phyloP scores from a whole-genome alignment of 2,888 invertebrate genomes.

The Acrobasis suavella region DNA sequence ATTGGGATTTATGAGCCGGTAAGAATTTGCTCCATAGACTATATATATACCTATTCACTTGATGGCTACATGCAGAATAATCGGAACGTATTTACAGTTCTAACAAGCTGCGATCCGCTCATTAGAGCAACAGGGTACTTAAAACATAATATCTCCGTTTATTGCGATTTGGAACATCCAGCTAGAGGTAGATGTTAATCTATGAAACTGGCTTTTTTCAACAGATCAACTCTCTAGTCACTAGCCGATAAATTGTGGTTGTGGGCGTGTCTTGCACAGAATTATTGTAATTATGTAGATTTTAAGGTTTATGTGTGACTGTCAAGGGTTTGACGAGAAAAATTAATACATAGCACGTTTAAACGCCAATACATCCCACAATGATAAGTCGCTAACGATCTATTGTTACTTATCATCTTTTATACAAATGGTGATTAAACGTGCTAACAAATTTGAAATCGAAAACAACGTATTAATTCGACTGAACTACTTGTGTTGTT shows the following conservation, averaged over 20 bases:
- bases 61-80: background rate
- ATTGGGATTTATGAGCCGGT: background rate
- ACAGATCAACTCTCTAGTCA: slow-evolving; percentile 14
- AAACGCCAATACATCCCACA: slow-evolving; percentile 25
- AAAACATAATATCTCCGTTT: slow-evolving; percentile 11
- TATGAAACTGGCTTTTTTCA: slow-evolving; percentile 18
- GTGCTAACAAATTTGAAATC: slow-evolving; percentile 47
- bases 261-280: slow-evolving; percentile 30
- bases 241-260: slow-evolving; percentile 41
- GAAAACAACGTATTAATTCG: slow-evolving; percentile 28
- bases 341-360: slow-evolving; percentile 26
- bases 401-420: slow-evolving; percentile 24
- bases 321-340: slow-evolving; percentile 5
- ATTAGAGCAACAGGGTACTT: slow-evolving; percentile 9
- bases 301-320: slow-evolving; percentile 6
- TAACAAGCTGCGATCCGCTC: slow-evolving; percentile 11
- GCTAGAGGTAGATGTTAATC: slow-evolving; percentile 11
- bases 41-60: too few species aligned
- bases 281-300: slow-evolving; percentile 7
- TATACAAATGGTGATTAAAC: slow-evolving; percentile 41
- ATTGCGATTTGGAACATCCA: slow-evolving; percentile 3
- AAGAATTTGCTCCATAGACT: background rate
- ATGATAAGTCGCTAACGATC: slow-evolving; percentile 14
- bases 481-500: too few species aligned
- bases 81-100: slow-evolving; percentile 13